Base-by-base conservation (phyloP, 2,797 vertebrate species). In the Phaenicophaeus curvirostris region DNA sequence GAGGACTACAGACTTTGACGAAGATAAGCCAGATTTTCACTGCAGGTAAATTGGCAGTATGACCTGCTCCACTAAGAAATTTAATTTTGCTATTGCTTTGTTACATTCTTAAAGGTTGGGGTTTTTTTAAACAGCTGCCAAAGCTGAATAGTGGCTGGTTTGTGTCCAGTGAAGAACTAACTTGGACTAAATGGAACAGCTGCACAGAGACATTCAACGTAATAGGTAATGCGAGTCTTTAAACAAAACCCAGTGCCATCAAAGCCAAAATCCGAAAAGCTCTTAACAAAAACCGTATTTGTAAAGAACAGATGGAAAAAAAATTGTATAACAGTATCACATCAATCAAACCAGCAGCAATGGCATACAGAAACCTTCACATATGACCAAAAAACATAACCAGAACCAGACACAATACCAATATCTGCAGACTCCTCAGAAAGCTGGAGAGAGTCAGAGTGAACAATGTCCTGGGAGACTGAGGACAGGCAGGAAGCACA, bases 241-340 rank as follows among this genome's bases (percentile, higher is more conserved):
- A 75, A 91, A 66, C 37, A 90, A 62, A 85, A 54, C 21, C 31
- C 39, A 71, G 33, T 50, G 25, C 78, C 78, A 59, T 76, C 62
- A 93, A 93, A 92, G 75, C 65, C 89, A 72, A 90, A 87, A 78
- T 42, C 62, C 1, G 10, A 84, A 93, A 92, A 81, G 21, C 28
- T 63, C 62, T 68, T 94, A 78, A 95, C 72, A 66, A 54, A 92
- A 87, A 59, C 1, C 54, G 55, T 80, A 91, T 59, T 93, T 94
- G 19, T 41, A 66, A 76, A 6, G 35, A 72, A 48, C 72, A 90
- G 77, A 63, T 65, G 72, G 82, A 9, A 84, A 89, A 79, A 75
- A 82, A 75, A 30, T 23, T 58, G 28, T 68, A 6, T 59, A 66
- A 62, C 76, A 59, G 59, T 30, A 88, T 82, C 67, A 42, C 5